Evolutionary conservation across 53 echinoderm and acorn worm species (phyloP).

Genomic region (Holothuria leucospilota): DNA sequence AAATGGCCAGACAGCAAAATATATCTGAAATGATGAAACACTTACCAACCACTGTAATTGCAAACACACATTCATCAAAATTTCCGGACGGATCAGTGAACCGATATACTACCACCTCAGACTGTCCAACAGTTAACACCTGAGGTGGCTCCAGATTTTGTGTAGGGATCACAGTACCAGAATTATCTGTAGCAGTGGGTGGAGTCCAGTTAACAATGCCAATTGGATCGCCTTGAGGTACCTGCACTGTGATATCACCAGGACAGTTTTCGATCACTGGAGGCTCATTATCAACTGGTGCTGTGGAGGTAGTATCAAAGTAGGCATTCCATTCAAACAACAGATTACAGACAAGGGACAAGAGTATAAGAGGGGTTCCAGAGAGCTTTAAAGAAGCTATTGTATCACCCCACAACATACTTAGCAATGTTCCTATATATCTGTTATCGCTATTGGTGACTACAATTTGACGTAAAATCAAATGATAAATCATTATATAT

Average conservation of each 20-base stretch:
- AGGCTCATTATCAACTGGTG: neutral
- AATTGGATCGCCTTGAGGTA: neutral
- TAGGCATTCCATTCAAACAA: no score
- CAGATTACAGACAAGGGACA: no score
- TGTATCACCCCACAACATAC: no score
- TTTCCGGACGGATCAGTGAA: slow-evolving; percentile 19
- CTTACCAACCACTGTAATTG: neutral
- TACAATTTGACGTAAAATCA: no score
- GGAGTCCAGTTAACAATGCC: neutral
- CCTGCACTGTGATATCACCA: neutral
- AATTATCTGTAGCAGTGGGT: slow-evolving; percentile 30
- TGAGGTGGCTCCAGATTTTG: neutral
- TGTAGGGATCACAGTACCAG: neutral
- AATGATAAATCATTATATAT: no score
- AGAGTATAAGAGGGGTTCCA: no score
- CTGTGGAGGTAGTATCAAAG: neutral
- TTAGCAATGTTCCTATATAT: no score
- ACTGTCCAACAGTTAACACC: neutral
- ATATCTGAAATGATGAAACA: neutral
- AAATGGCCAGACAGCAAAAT: no score
- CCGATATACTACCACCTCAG: neutral
- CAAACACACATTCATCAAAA: neutral
- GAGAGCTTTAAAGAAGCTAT: no score
- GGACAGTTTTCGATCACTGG: slow-evolving; percentile 26
- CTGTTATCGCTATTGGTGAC: no score